phyloP scores from a whole-genome alignment of 2,888 invertebrate genomes.

The Drosophila greeni region DNA sequence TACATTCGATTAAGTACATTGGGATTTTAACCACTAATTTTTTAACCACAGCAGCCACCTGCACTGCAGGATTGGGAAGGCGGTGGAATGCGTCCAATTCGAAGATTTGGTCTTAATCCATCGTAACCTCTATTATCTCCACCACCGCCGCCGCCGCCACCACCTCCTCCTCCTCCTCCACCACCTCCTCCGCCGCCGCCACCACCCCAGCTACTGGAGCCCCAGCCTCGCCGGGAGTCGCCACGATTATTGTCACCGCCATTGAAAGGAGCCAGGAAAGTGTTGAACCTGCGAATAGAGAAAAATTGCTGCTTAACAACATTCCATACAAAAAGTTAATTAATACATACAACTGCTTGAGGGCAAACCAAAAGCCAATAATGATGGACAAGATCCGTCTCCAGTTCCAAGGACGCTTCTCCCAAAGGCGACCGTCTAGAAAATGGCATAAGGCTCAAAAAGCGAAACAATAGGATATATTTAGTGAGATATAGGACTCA shows the following conservation, averaged over 20 bases:
- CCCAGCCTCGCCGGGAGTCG: slow-evolving; percentile 44
- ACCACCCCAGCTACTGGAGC: slow-evolving; percentile 26
- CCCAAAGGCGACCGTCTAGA: slow-evolving; percentile 70
- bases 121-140: slow-evolving; percentile 51
- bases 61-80: slow-evolving; percentile 34
- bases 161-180: slow-evolving; percentile 51
- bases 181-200: slow-evolving; percentile 46
- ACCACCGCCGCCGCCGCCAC: slow-evolving; percentile 50
- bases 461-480: background rate
- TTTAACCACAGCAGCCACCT: slow-evolving; percentile 59
- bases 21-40: background rate
- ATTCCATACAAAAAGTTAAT: too few species aligned
- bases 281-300: slow-evolving; percentile 53
- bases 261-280: slow-evolving; percentile 69
- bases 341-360: slow-evolving; percentile 66
- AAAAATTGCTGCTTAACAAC: background rate
- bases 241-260: slow-evolving; percentile 39
- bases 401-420: slow-evolving; percentile 72
- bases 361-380: slow-evolving; percentile 61
- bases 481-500: slow-evolving; percentile 32
- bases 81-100: slow-evolving; percentile 61
- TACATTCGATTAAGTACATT: background rate
- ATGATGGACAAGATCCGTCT: slow-evolving; percentile 65
- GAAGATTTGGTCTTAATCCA: slow-evolving; percentile 62
- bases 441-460: background rate